A percentile compares a stretch with the other conserved stretches of the same genome.
phyloP scores from a whole-genome alignment of 2,797 vertebrate species.

The Mergus octosetaceus region DNA sequence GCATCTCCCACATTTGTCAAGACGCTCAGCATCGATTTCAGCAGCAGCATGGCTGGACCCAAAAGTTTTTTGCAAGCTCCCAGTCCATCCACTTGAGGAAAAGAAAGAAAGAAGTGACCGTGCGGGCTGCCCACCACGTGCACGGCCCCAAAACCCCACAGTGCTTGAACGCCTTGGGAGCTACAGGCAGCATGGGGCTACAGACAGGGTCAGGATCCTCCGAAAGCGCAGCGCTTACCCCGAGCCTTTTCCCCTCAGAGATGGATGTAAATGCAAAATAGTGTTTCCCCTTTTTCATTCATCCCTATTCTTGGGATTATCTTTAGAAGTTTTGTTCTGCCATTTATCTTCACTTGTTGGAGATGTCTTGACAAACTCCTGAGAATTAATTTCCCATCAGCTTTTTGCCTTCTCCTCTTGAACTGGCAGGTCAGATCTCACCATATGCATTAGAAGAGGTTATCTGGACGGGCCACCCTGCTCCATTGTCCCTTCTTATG shows the following conservation, averaged over 20 bases:
- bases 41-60: neutral
- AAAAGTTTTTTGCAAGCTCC: neutral
- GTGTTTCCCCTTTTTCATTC: constrained; percentile 35
- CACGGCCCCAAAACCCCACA: neutral
- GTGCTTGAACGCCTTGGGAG: neutral
- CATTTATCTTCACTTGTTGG: constrained; percentile 82
- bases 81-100: neutral
- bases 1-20: neutral
- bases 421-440: constrained; percentile 55
- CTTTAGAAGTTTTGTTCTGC: constrained; percentile 73
- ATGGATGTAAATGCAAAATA: constrained; percentile 72
- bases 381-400: constrained; percentile 78
- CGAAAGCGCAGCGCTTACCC: neutral
- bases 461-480: constrained; percentile 61
- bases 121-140: neutral
- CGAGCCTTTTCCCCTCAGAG: constrained; percentile 14
- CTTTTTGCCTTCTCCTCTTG: constrained; percentile 39
- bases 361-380: constrained; percentile 78
- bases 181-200: neutral
- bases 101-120: neutral
- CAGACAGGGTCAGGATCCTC: neutral
- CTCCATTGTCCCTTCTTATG: constrained; percentile 41
- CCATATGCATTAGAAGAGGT: constrained; percentile 32
- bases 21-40: neutral
- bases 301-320: constrained; percentile 50